phyloP scores from a whole-genome alignment of 1,140 invertebrate genomes.

The Eriosoma lanigerum region DNA sequence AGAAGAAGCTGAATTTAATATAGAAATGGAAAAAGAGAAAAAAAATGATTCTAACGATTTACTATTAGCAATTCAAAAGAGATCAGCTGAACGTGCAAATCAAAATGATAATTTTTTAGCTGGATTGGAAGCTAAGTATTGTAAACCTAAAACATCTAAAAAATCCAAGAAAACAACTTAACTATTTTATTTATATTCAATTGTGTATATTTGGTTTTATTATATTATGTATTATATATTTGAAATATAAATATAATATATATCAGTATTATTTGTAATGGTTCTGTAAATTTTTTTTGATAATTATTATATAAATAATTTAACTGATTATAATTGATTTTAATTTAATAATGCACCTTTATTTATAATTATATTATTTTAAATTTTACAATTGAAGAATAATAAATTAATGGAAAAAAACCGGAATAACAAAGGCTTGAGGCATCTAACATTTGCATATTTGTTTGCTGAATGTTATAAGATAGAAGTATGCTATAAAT shows the following conservation, averaged over 20 bases:
- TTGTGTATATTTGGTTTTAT: background rate
- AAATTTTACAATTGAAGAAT: too few species aligned
- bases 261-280: too few species aligned
- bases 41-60: conserved; percentile 28
- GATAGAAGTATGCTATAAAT: too few species aligned
- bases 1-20: background rate
- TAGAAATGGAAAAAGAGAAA: conserved; percentile 21
- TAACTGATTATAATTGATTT: too few species aligned
- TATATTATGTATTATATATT: background rate
- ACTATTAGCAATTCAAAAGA: conserved; percentile 30
- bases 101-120: conserved; percentile 30
- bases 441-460: too few species aligned
- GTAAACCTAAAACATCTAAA: background rate
- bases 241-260: background rate
- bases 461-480: too few species aligned
- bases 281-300: too few species aligned
- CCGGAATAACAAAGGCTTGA: too few species aligned
- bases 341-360: too few species aligned
- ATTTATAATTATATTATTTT: too few species aligned
- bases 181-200: conserved; percentile 1
- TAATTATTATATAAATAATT: too few species aligned
- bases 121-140: conserved; percentile 43
- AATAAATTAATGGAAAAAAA: too few species aligned
- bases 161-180: background rate
- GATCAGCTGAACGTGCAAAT: conserved; percentile 24